Conservation (phyloP, 1,140 invertebrate species). For the Sipha flava region DNA sequence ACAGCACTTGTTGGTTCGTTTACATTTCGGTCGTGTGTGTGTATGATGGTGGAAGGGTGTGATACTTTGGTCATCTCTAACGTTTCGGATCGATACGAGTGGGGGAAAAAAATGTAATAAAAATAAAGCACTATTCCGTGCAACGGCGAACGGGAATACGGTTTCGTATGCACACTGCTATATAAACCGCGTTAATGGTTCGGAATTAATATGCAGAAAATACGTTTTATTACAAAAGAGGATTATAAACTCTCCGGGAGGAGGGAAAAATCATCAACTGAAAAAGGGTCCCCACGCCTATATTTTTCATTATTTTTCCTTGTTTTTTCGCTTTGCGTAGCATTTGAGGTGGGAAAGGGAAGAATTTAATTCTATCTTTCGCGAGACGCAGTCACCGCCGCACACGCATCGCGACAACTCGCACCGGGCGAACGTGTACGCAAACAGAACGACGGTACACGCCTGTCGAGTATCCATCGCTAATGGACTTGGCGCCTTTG, state of each 20-base stretch:
- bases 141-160: not conserved
- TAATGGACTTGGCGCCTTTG: not conserved
- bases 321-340: not conserved
- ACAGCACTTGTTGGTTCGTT: not conserved
- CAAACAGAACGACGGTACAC: not conserved
- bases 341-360: not conserved
- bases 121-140: not conserved
- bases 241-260: constrained; percentile 7
- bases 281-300: not conserved
- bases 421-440: not conserved
- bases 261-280: constrained; percentile 15
- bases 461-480: not conserved
- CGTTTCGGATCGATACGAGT: not conserved
- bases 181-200: constrained; percentile 32
- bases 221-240: constrained; percentile 31
- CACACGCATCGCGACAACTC: not conserved
- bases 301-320: constrained; percentile 27
- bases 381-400: not conserved
- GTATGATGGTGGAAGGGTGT: no score
- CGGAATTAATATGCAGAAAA: constrained; percentile 31
- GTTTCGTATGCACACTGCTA: not conserved
- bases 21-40: no score
- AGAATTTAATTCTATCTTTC: not conserved
- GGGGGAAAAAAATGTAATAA: not conserved
- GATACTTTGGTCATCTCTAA: not conserved